Evolutionary conservation across 2,888 invertebrate genomes (phyloP).

Genomic region (Dusona sp.): DNA sequence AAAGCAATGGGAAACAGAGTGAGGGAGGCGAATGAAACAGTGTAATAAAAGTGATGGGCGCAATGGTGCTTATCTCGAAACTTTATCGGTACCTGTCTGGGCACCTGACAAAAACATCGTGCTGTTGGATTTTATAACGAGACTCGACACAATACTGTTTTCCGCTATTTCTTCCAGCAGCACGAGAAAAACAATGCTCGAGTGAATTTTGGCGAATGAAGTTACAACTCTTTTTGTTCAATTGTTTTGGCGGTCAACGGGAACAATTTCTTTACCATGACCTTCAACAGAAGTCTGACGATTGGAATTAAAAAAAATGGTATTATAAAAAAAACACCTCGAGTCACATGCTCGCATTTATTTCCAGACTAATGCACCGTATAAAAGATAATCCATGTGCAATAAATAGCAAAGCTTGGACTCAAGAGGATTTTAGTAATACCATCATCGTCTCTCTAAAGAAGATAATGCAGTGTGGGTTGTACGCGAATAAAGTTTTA

Average conservation of each 20-base stretch:
- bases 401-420: constrained; percentile 51
- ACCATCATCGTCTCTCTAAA: constrained; percentile 46
- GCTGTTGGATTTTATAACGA: constrained; percentile 66
- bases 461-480: constrained; percentile 55
- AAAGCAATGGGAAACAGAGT: constrained; percentile 62
- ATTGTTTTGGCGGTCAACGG: constrained; percentile 46
- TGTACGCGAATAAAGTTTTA: constrained; percentile 44
- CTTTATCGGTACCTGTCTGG: constrained; percentile 80
- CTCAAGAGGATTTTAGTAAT: constrained; percentile 40
- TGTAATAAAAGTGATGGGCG: constrained; percentile 72
- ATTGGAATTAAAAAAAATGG: neutral
- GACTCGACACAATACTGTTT: constrained; percentile 64
- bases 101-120: constrained; percentile 78
- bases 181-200: constrained; percentile 23
- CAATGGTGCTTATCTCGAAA: constrained; percentile 80
- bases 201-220: neutral
- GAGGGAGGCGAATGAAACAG: constrained; percentile 51
- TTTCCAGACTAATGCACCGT: constrained; percentile 41
- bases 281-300: constrained; percentile 12
- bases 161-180: constrained; percentile 41
- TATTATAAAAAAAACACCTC: neutral
- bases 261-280: neutral
- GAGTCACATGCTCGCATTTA: constrained; percentile 28
- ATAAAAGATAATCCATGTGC: constrained; percentile 56
- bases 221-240: constrained; percentile 30